Base-by-base conservation (phyloP, 2,888 invertebrate species). In the Neria commutata region DNA sequence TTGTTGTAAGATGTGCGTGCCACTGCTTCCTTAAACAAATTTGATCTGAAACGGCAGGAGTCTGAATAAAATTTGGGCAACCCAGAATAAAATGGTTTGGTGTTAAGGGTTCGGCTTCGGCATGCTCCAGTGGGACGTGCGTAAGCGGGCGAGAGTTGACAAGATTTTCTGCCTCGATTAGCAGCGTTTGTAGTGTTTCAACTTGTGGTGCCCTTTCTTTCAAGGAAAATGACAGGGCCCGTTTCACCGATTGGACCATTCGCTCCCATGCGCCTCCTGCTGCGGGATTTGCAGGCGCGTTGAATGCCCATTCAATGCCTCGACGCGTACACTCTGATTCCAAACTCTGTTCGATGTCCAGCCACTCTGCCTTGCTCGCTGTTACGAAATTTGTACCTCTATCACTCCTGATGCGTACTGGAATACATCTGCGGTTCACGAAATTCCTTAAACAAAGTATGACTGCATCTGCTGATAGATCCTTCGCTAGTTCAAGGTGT, bases 221-320 rank as follows among this genome's bases (percentile, higher is more conserved):
- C 11, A 64, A 51, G 0, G 62, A 62, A 42, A 63, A 54, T 11
- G 34, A 11, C 14, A 67, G 29, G 10, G 59, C 56, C 4, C 17
- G 24, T 34, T 60, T 64, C 2, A 64, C 57, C 17, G 46, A 49
- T 10, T 48, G 33, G 1, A 62, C 53, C 46, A 64, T 49, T 14
- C 66, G 25, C 26, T 66, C 62, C 64, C 63, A 64, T 24, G 33
- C 52, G n/a, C n/a, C n/a, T n/a, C n/a, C n/a, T n/a, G n/a, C n/a
- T 4, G 55, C 53, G 11, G 61, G 63, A 29, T 63, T 56, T 2
- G 37, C 56, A 3, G 63, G 58, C 2, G 53, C 21, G 37, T 63
- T 67, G 33, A 63, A 65, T 2, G 59, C 0, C 62, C 64, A 64
- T 29, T 61, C 61, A 4, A 59, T 52, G 11, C 58, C 52, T 24